A percentile compares a stretch with the other conserved stretches of the same genome.
Conservation (phyloP, 2,113 vertebrate genomes). For the Neotoma lepida region DNA sequence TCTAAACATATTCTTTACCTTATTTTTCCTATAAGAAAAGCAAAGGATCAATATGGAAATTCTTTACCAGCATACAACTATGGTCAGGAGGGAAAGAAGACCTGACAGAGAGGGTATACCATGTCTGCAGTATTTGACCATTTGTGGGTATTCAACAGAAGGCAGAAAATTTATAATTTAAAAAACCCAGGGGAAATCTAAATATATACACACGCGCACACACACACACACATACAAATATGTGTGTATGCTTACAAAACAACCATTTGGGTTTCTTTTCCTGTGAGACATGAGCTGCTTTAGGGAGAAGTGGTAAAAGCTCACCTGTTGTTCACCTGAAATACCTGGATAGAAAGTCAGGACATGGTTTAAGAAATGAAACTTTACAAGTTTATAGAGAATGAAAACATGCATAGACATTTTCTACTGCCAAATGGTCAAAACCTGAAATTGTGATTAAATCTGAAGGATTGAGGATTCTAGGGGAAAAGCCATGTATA, state of each 20-base stretch:
- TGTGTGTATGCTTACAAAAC: constrained; percentile 8
- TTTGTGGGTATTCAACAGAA: neutral
- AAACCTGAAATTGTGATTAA: constrained; percentile 30
- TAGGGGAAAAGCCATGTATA: neutral
- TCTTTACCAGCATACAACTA: constrained; percentile 47
- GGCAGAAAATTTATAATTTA: neutral
- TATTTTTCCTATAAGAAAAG: constrained; percentile 51
- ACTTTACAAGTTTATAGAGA: constrained; percentile 13
- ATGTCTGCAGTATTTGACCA: neutral
- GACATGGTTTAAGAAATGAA: constrained; percentile 32
- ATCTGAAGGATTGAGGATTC: constrained; percentile 2
- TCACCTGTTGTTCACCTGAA: constrained; percentile 38
- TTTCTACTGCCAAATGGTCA: neutral
- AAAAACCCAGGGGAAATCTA: neutral
- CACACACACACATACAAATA: neutral
- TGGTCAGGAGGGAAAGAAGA: neutral
- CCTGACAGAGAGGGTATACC: constrained; percentile 10
- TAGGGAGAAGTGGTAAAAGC: constrained; percentile 1
- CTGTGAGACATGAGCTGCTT: constrained; percentile 21
- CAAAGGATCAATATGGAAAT: constrained; percentile 59
- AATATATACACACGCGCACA: neutral
- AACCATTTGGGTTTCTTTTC: constrained; percentile 8
- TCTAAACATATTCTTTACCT: constrained; percentile 62
- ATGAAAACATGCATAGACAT: constrained; percentile 23
- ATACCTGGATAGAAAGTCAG: neutral